Conservation (phyloP, 1,140 invertebrate genomes). For the Latrodectus geometricus region DNA sequence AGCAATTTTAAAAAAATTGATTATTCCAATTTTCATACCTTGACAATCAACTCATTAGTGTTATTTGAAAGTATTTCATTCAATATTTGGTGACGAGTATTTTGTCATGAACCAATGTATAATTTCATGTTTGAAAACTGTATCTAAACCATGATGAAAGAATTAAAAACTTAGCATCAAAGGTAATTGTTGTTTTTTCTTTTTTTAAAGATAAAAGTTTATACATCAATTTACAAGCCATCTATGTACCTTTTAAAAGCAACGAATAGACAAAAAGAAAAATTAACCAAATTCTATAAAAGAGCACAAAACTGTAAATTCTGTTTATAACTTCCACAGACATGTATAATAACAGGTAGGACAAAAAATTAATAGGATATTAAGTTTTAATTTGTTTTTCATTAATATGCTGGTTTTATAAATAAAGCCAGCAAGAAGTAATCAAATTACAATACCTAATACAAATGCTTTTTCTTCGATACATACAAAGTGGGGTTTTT, state of each 20-base stretch:
- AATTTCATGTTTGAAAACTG: too few species aligned
- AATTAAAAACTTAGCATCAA: background rate
- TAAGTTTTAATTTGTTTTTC: conserved; percentile 49
- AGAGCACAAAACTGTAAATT: background rate
- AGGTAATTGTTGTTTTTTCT: background rate
- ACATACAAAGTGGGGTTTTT: conserved; percentile 59
- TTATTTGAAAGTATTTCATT: too few species aligned
- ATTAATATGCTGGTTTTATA: conserved; percentile 35
- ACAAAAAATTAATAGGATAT: conserved; percentile 53
- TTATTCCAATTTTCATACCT: too few species aligned
- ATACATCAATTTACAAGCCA: conserved; percentile 1
- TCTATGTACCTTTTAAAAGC: background rate
- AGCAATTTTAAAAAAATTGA: too few species aligned
- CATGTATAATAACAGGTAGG: conserved; percentile 20
- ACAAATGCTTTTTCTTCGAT: conserved; percentile 59
- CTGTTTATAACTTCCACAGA: background rate
- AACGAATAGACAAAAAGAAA: background rate
- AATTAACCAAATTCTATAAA: background rate
- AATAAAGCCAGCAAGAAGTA: conserved; percentile 41
- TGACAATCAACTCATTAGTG: too few species aligned
- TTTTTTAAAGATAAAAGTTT: background rate
- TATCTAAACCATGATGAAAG: background rate
- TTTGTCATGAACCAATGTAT: too few species aligned
- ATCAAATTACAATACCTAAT: conserved; percentile 62
- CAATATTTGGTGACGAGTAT: too few species aligned